Conservation (phyloP, 92 coral and sea anemone genomes). For the Desmophyllum pertusum region DNA sequence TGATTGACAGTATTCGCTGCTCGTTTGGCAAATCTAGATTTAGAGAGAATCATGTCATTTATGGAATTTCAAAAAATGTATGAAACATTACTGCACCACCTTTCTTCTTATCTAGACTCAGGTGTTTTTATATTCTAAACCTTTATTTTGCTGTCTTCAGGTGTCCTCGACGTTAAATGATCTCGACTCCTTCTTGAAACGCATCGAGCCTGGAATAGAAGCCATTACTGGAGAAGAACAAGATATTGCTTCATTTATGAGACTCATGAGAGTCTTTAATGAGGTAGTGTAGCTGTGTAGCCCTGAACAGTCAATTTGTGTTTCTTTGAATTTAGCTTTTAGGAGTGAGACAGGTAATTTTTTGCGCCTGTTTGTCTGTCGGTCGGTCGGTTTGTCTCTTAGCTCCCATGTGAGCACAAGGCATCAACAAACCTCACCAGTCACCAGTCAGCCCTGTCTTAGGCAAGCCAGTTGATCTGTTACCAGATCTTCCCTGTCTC, state of each 20-base stretch:
- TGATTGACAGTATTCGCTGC: too few relatives aligned
- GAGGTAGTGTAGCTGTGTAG: conserved; percentile 72
- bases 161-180: conserved; percentile 96
- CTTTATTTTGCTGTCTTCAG: conserved; percentile 38
- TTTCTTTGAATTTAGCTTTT: not conserved
- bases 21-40: too few relatives aligned
- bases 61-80: too few relatives aligned
- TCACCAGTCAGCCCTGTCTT: too few relatives aligned
- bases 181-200: conserved; percentile 95
- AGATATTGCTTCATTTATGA: conserved; percentile 96
- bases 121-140: not conserved
- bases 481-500: too few relatives aligned
- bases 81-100: not conserved
- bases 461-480: too few relatives aligned
- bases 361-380: too few relatives aligned
- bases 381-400: too few relatives aligned
- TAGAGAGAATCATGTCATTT: too few relatives aligned
- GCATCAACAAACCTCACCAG: too few relatives aligned
- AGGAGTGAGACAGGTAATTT: not conserved
- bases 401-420: too few relatives aligned
- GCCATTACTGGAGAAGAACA: conserved; percentile 98
- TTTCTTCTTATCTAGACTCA: too few relatives aligned
- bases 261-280: conserved; percentile 96
- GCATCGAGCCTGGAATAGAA: conserved; percentile 99
- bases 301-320: not conserved